phyloP scores from a whole-genome alignment of 2,888 invertebrate species.

The Conistra vaccinii region DNA sequence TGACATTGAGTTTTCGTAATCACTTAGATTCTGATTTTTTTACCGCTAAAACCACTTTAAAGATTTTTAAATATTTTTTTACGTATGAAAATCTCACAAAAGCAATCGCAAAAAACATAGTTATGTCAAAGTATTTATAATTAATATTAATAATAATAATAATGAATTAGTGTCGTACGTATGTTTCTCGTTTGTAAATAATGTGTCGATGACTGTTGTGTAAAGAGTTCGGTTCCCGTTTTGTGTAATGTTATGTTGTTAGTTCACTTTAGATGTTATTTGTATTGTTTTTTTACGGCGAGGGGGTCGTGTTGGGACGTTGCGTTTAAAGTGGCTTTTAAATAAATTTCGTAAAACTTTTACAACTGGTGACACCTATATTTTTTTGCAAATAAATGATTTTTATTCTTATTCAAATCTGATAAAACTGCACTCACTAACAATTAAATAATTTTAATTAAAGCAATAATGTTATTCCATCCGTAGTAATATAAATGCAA shows the following conservation, averaged over 20 bases:
- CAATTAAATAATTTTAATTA: not conserved
- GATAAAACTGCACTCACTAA: not conserved
- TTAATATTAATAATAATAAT: slow-evolving; percentile 63
- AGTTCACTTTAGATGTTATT: slow-evolving; percentile 77
- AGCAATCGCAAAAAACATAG: slow-evolving; percentile 34
- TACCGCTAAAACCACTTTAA: no score
- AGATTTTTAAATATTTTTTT: not conserved
- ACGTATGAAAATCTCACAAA: slow-evolving; percentile 41
- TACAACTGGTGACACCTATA: not conserved
- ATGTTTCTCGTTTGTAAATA: slow-evolving; percentile 72
- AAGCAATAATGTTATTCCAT: not conserved
- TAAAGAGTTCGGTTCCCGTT: slow-evolving; percentile 76
- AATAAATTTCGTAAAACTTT: not conserved
- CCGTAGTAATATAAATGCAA: not conserved
- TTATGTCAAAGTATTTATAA: slow-evolving; percentile 60
- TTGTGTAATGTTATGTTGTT: slow-evolving; percentile 61
- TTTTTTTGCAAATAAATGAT: no score
- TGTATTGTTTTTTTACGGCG: slow-evolving; percentile 54
- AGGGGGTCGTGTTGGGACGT: slow-evolving; percentile 32
- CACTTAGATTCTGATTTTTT: not conserved
- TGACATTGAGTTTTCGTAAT: not conserved
- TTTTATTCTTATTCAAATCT: not conserved
- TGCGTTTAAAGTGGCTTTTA: slow-evolving; percentile 10
- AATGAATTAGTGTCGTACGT: slow-evolving; percentile 75
- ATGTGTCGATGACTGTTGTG: slow-evolving; percentile 82